Percentiles rank a stretch among this genome's conserved stretches.
These are phyloP conservation scores for Lithophane semibrunnea DNA, from an alignment of 2,888 invertebrate species.

Conservation along the genomic window DNA sequence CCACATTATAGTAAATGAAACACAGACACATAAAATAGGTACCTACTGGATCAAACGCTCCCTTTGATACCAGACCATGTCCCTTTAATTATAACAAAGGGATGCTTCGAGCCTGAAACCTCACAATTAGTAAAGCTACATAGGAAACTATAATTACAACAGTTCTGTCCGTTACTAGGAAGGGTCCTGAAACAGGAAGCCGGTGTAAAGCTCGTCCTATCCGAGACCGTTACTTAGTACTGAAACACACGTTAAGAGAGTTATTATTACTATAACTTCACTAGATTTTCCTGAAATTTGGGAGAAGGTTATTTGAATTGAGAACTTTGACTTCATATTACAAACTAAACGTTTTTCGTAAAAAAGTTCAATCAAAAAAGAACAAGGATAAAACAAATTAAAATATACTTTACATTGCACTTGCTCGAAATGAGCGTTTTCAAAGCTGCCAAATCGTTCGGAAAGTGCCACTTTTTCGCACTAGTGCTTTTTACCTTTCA, in stretches of 20 bases:
- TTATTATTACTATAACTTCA: conserved; percentile 12
- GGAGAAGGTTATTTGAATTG: not conserved
- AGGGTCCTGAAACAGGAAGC: conserved; percentile 4
- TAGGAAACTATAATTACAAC: conserved; percentile 9
- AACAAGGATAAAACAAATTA: not conserved
- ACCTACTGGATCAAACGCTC: too few species aligned
- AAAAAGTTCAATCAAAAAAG: not conserved
- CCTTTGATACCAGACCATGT: not conserved
- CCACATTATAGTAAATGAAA: not conserved
- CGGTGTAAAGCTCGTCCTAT: not conserved
- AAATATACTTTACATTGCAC: not conserved
- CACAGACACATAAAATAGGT: not conserved
- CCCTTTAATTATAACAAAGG: conserved; percentile 20
- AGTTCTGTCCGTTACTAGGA: not conserved
- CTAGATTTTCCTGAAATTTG: not conserved
- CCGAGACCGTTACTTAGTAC: not conserved
- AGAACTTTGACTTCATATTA: not conserved
- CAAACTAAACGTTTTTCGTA: not conserved
- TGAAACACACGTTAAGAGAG: not conserved
- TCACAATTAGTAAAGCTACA: conserved; percentile 20
- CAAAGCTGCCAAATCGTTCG: too few species aligned
- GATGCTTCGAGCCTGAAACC: conserved; percentile 10
- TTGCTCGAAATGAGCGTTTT: too few species aligned
- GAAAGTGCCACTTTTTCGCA: too few species aligned
- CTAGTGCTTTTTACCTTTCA: too few species aligned